Evolutionary conservation across 2,888 invertebrate species (phyloP), one percentile per base, ranked within the genome.

Genomic region (Andrena camellia): DNA sequence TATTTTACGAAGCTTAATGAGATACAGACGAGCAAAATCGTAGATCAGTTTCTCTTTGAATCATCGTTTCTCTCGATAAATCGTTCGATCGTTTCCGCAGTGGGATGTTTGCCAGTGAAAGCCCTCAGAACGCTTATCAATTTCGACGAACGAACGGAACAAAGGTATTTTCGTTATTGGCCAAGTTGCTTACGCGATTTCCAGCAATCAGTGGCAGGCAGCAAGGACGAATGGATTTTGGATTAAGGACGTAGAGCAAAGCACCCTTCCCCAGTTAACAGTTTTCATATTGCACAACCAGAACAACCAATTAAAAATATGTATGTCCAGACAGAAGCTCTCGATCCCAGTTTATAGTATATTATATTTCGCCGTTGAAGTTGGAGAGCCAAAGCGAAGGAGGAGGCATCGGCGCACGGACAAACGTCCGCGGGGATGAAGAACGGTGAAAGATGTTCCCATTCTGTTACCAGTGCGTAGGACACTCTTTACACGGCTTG

Each of bases 401-500:
- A 73, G 33, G 67, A 31, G 20, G 1, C 52, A 26, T 6, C 17
- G 64, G 29, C 31, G 31, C 7, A 33, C 20, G 20, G 23, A 35
- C 50, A 68, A 52, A 52, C 20, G 52, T 20, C 57, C 33, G 63
- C 23, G 52, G 3, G 60, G 52, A 69, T n/a, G 64, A 69, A 69
- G 64, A 60, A 60, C 33, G 67, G 31, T 42, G 23, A 48, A 81
- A 77, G 83, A 70, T 62, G 66, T 23, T 29, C 26, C 17, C 69
- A 83, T 83, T 83, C 76, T 83, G 50, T 67, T 62, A 52, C 26
- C 42, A 31, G 57, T 72, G 75, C 67, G 70, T 57, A 63, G 75
- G 67, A 71, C 70, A 83, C 76, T 74, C 71, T 69, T 82, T 82
- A 76, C 57, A 52, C 63, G 71, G 70, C 76, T 82, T 76, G 83